These are phyloP conservation scores for Pararge aegeria DNA, from an alignment of 1,140 invertebrate genomes.

Conservation along the genomic window DNA sequence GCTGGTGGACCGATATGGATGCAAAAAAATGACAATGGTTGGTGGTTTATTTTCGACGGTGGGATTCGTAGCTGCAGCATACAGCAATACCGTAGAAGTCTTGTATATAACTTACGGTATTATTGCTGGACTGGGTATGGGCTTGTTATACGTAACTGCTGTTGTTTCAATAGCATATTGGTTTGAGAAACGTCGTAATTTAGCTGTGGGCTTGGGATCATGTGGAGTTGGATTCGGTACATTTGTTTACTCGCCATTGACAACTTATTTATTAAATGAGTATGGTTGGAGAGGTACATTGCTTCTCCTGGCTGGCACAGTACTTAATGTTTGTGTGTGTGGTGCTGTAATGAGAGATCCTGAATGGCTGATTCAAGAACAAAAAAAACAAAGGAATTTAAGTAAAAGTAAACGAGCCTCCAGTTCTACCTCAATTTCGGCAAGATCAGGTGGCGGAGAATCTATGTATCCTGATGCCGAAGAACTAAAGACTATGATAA, in stretches of 20 bases:
- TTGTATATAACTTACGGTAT: slow-evolving; percentile 93
- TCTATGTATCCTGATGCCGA: slow-evolving; percentile 83
- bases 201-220: slow-evolving; percentile 95
- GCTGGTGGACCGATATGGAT: slow-evolving; percentile 93
- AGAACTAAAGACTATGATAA: slow-evolving; percentile 84
- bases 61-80: slow-evolving; percentile 90
- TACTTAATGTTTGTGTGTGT: slow-evolving; percentile 94
- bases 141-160: slow-evolving; percentile 92
- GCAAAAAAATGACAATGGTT: slow-evolving; percentile 89
- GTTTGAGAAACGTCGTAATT: slow-evolving; percentile 94
- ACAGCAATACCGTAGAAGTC: slow-evolving; percentile 85
- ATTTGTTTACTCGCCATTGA: slow-evolving; percentile 91
- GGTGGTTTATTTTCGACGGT: slow-evolving; percentile 87
- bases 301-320: slow-evolving; percentile 89
- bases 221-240: slow-evolving; percentile 93
- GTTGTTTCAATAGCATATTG: slow-evolving; percentile 97
- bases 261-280: slow-evolving; percentile 85
- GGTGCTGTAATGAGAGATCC: slow-evolving; percentile 93
- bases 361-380: slow-evolving; percentile 86
- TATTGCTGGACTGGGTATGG: slow-evolving; percentile 91
- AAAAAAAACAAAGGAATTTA: slow-evolving; percentile 75
- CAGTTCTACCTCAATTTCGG: slow-evolving; percentile 76
- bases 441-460: slow-evolving; percentile 67
- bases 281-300: slow-evolving; percentile 94
- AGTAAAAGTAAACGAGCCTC: slow-evolving; percentile 73